A percentile compares a stretch with the other conserved stretches of the same genome.
Conservation (phyloP, 2,113 vertebrate genomes). For the Oncorhynchus keta region DNA sequence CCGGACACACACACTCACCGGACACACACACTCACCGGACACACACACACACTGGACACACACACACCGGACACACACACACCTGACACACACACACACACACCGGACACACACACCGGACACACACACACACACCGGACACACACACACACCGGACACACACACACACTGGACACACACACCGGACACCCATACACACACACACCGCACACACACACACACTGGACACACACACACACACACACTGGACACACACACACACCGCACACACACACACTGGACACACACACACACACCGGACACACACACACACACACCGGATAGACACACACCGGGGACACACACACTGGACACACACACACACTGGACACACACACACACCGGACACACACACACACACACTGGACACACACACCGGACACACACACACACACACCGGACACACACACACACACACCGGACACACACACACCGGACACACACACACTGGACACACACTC, state of each 20-base stretch:
- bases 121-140: no score
- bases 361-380: neutral
- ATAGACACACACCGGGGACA: neutral
- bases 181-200: no score
- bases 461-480: neutral
- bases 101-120: no score
- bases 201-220: neutral
- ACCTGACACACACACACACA: no score
- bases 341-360: no score
- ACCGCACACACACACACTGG: no score
- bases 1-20: no score
- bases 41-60: no score
- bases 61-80: no score
- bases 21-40: no score
- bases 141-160: no score
- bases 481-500: neutral
- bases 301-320: neutral
- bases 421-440: neutral
- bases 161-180: constrained; percentile 11
- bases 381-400: neutral
- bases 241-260: neutral
- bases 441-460: constrained; percentile 9
- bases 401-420: neutral
- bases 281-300: neutral
- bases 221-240: neutral